Conservation (phyloP, 2,888 invertebrate species). For the Rhamphomyia laevipes region DNA sequence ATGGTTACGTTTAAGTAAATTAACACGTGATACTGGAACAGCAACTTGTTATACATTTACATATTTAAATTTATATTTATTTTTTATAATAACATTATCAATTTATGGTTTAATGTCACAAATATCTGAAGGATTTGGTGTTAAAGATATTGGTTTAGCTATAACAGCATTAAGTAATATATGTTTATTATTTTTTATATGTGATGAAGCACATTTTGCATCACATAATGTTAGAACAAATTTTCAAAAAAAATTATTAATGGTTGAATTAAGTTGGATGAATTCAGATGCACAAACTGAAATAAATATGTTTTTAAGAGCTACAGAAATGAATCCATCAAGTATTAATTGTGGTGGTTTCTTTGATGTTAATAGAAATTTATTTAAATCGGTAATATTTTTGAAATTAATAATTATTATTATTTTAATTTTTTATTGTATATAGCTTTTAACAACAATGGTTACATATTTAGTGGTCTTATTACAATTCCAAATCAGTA, state of each 20-base stretch:
- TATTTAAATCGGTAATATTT: slow-evolving; percentile 55
- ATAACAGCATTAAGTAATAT: slow-evolving; percentile 55
- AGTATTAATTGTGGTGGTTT: slow-evolving; percentile 62
- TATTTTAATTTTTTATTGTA: slow-evolving; percentile 1
- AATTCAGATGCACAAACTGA: slow-evolving; percentile 64
- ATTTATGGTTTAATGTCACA: slow-evolving; percentile 62
- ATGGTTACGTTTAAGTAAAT: slow-evolving; percentile 58
- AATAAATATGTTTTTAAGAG: slow-evolving; percentile 62
- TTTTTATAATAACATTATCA: slow-evolving; percentile 60
- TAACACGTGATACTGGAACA: slow-evolving; percentile 53
- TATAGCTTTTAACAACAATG: slow-evolving; percentile 58
- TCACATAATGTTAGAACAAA: slow-evolving; percentile 59
- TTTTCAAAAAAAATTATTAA: slow-evolving; percentile 60
- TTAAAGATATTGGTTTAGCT: slow-evolving; percentile 57
- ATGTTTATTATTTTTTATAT: slow-evolving; percentile 55
- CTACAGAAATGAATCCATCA: slow-evolving; percentile 66
- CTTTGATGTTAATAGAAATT: slow-evolving; percentile 57
- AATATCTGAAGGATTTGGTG: slow-evolving; percentile 58
- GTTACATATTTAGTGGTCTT: slow-evolving; percentile 63
- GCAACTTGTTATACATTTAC: slow-evolving; percentile 57
- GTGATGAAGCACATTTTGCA: slow-evolving; percentile 62
- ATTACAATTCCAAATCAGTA: slow-evolving; percentile 64
- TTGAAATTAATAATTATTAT: slow-evolving; percentile 6
- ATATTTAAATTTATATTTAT: slow-evolving; percentile 55
- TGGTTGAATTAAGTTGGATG: slow-evolving; percentile 66